phyloP scores from a whole-genome alignment of 1,140 invertebrate genomes.

The Gonatopus flavifemur region DNA sequence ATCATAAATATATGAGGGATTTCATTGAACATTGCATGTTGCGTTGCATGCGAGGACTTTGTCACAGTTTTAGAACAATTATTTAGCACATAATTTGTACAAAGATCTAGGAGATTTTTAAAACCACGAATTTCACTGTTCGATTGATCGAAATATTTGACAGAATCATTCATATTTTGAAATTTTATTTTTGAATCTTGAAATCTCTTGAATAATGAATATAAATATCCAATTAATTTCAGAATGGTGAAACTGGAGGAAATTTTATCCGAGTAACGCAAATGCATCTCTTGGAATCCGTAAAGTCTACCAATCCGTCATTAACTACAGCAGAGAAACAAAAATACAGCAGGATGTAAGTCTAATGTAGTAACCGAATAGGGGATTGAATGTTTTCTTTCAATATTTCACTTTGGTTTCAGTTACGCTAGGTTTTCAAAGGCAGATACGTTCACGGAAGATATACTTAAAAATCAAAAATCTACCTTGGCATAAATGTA shows the following conservation, averaged over 20 bases:
- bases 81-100: too few relatives aligned
- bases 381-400: too few relatives aligned
- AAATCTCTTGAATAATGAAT: too few relatives aligned
- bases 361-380: too few relatives aligned
- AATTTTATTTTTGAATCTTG: too few relatives aligned
- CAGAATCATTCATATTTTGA: too few relatives aligned
- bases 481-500: constrained; percentile 40
- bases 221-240: neutral
- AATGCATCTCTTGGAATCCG: constrained; percentile 61
- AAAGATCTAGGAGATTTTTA: too few relatives aligned
- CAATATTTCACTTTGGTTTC: constrained; percentile 14
- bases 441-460: constrained; percentile 24
- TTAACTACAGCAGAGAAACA: constrained; percentile 62
- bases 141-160: neutral
- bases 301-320: constrained; percentile 67
- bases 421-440: constrained; percentile 48
- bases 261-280: constrained; percentile 46
- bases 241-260: constrained; percentile 19
- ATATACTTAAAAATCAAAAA: constrained; percentile 32
- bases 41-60: constrained; percentile 17
- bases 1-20: constrained; percentile 10
- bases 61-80: too few relatives aligned
- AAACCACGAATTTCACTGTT: constrained; percentile 14
- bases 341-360: constrained; percentile 68
- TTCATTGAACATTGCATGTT: constrained; percentile 1